phyloP scores from a whole-genome alignment of 2,888 invertebrate genomes.

The Xylophagus ater region DNA sequence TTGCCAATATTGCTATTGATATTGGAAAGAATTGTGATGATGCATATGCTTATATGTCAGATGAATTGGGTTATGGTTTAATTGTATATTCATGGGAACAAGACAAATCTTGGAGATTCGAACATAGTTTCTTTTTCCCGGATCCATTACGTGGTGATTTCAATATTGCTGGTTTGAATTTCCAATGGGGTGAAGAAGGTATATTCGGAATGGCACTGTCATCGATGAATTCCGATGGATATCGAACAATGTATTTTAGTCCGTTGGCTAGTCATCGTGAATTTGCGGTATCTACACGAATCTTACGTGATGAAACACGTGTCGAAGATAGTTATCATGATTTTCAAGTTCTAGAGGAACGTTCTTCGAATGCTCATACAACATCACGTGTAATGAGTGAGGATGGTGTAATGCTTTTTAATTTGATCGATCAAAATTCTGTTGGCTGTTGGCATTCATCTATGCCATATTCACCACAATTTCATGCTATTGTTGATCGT shows the following conservation, averaged over 20 bases:
- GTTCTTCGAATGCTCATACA: conserved; percentile 57
- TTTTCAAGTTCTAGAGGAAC: conserved; percentile 48
- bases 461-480: conserved; percentile 51
- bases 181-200: conserved; percentile 76
- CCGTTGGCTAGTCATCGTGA: conserved; percentile 67
- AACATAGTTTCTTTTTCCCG: conserved; percentile 68
- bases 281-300: conserved; percentile 65
- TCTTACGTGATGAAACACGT: conserved; percentile 56
- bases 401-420: conserved; percentile 63
- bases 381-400: conserved; percentile 66
- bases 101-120: conserved; percentile 69
- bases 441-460: conserved; percentile 72
- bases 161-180: conserved; percentile 67
- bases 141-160: conserved; percentile 70
- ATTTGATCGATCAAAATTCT: conserved; percentile 68
- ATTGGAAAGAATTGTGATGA: conserved; percentile 63
- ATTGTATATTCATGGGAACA: conserved; percentile 66
- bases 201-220: conserved; percentile 69
- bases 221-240: conserved; percentile 54
- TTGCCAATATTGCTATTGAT: conserved; percentile 78
- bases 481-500: conserved; percentile 58
- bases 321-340: conserved; percentile 59
- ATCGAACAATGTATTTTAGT: conserved; percentile 62
- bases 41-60: conserved; percentile 67
- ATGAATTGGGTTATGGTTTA: conserved; percentile 71